Evolutionary conservation across 2,888 invertebrate species (phyloP).

Genomic region (Acheta domesticus): DNA sequence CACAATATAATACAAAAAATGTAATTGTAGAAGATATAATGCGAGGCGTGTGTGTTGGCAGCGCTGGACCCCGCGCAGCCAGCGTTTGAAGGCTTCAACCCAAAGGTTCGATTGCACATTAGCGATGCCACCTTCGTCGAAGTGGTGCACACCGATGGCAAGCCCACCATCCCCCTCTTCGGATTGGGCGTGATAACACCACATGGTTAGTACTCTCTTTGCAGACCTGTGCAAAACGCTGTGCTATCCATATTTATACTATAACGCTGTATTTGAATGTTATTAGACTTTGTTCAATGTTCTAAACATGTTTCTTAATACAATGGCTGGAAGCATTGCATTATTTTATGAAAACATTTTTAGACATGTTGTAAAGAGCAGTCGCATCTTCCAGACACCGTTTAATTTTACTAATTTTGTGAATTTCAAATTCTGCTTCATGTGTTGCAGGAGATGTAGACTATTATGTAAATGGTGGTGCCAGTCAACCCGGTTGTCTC

Average conservation of each 20-base stretch:
- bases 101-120: conserved; percentile 53
- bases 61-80: conserved; percentile 65
- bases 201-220: conserved; percentile 47
- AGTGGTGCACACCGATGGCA: conserved; percentile 60
- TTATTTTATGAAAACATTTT: no score
- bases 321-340: no score
- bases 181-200: conserved; percentile 60
- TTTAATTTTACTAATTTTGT: background rate
- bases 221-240: no score
- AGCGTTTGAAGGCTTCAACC: conserved; percentile 53
- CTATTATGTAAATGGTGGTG: conserved; percentile 67
- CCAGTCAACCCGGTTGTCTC: conserved; percentile 61
- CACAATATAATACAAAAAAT: no score
- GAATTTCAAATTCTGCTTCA: background rate
- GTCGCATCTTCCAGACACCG: no score
- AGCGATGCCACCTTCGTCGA: conserved; percentile 60
- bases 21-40: no score
- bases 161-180: conserved; percentile 51
- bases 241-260: no score
- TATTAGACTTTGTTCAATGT: no score
- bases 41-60: conserved; percentile 35
- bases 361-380: no score
- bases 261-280: no score
- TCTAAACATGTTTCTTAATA: no score
- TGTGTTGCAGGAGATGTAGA: conserved; percentile 53